A percentile compares a stretch with the other conserved stretches of the same genome.
Evolutionary conservation across 1,140 invertebrate genomes (phyloP).

Genomic region (Phocides pigmalion): DNA sequence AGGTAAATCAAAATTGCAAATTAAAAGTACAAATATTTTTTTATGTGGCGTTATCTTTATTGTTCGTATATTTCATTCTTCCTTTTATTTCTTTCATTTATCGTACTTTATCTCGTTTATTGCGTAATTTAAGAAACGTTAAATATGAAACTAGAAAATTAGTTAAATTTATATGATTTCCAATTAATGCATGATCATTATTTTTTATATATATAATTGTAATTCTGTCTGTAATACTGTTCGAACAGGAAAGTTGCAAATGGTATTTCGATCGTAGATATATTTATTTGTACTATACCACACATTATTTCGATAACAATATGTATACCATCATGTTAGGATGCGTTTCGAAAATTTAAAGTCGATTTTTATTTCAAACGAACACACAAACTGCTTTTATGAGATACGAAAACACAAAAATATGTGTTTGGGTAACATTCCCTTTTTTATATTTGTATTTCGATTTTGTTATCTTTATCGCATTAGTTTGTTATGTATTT

Average conservation of each 20-base stretch:
- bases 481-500: too few species aligned
- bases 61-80: too few species aligned
- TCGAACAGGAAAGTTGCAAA: constrained; percentile 17
- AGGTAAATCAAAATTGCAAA: too few species aligned
- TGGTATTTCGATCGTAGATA: constrained; percentile 42
- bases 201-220: not conserved
- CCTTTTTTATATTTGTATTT: too few species aligned
- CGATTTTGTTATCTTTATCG: too few species aligned
- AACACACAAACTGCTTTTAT: constrained; percentile 1
- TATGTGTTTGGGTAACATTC: not conserved
- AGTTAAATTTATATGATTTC: not conserved
- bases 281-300: constrained; percentile 81
- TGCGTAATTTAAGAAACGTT: too few species aligned
- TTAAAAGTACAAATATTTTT: too few species aligned
- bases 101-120: too few species aligned
- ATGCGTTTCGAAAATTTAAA: constrained; percentile 39
- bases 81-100: too few species aligned
- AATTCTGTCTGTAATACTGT: constrained; percentile 45
- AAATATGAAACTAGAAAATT: too few species aligned
- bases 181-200: not conserved
- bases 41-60: too few species aligned
- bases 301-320: constrained; percentile 57
- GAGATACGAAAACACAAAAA: not conserved
- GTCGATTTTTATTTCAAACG: not conserved
- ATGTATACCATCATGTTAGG: constrained; percentile 26